Evolutionary conservation across 2,888 invertebrate genomes (phyloP).

Genomic region (Pseudococcus jackbeardsleyi): DNA sequence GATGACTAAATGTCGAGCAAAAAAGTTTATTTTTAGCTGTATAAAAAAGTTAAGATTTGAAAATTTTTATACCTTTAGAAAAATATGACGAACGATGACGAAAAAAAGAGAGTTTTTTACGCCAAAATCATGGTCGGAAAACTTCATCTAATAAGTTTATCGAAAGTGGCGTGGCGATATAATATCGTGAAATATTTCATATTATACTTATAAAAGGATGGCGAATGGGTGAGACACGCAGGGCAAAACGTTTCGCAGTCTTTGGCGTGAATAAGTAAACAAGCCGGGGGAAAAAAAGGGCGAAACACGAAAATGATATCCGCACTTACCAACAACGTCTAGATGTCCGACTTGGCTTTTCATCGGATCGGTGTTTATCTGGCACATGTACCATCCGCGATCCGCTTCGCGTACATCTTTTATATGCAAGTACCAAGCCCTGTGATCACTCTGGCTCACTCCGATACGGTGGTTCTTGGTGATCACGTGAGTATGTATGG

Average conservation of each 20-base stretch:
- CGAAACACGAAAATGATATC: neutral
- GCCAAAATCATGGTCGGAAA: neutral
- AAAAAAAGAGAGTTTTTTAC: neutral
- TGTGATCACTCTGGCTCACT: conserved; percentile 82
- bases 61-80: conserved; percentile 1
- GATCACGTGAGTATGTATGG: conserved; percentile 89
- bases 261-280: neutral
- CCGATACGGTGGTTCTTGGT: conserved; percentile 90
- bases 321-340: conserved; percentile 77
- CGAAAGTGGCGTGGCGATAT: conserved; percentile 5
- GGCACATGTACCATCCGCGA: conserved; percentile 88
- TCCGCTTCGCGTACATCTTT: conserved; percentile 84
- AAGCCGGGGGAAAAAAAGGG: neutral
- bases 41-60: neutral
- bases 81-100: neutral
- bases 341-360: conserved; percentile 78
- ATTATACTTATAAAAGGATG: neutral
- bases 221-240: neutral
- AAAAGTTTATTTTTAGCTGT: neutral
- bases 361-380: conserved; percentile 83
- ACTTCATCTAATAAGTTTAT: neutral
- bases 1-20: neutral
- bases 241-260: too few species aligned
- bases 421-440: conserved; percentile 86
- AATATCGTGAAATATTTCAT: conserved; percentile 15